Base-by-base conservation (phyloP, 2,113 vertebrate genomes). In the Helogale parvula region DNA sequence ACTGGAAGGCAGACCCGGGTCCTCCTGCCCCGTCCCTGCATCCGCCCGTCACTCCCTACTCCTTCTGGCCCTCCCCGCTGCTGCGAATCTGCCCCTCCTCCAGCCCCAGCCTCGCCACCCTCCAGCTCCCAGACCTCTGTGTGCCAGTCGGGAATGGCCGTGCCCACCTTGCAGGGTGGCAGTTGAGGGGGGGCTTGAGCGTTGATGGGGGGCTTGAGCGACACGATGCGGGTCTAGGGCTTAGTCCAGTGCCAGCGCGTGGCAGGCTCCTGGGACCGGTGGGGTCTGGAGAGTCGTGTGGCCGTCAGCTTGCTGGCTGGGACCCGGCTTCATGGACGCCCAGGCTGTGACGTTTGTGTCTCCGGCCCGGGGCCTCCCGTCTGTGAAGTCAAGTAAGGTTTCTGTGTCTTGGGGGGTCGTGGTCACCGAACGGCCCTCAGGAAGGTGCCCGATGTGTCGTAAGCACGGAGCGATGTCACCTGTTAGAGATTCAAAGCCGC, bases 401-500 rank as follows among this genome's bases (percentile, higher is more conserved):
- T 0, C 57, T 2, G 19, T 12, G 9, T 11, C 47, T 21, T 52
- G 3, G 0, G 66, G 16, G 29, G 5, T 45, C 16, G 1, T 1
- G 27, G 13, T n/a, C 13, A 7, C 1, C 1, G 1, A 16, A 4
- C 0, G 13, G 3, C 5, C 8, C 14, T 14, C 0, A 10, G n/a
- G 19, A 7, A 12, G 1, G 19, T 7, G 19, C 63, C 63, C 1
- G 0, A 38, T 6, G 0, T 2, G 0, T 1, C 31, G 17, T 7
- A 3, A 45, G 33, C 38, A 7, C 54, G 6, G 9, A 0, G 29
- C 6, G 2, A 3, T 0, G 0, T 0, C 0, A 17, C 3, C 33
- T 13, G 0, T 38, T 12, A 0, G 17, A 52, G 57, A 4, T 31
- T 41, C 4, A 5, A 10, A 1, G 2, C 52, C 1, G 3, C 14